Evolutionary conservation across 2,797 vertebrate species (phyloP), one percentile per base, ranked within the genome.

Genomic region (Pipistrellus pygmaeus): DNA sequence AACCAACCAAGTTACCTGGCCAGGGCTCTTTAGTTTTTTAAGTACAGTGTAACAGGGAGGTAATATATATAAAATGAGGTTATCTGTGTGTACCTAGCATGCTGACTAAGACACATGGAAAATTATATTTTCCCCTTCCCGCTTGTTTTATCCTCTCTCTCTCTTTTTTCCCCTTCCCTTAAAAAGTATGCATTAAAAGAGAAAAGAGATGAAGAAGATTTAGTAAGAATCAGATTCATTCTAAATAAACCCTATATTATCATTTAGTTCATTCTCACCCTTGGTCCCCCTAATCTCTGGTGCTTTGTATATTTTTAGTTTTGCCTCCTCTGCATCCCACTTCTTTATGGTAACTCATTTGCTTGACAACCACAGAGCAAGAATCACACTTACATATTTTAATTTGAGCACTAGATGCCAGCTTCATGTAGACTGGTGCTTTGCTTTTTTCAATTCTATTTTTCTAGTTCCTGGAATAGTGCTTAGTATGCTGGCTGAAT

Each of bases 151-250:
- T 72, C 46, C 41, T 57, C 6, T 75, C 0, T 41, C 4, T 41
- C 4, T 75, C 0, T 38, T 68, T 1, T 6, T 8, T 8, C 38
- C 38, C 41, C 23, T 75, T 83, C 3, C 15, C 23, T 73, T 44
- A 35, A 64, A 91, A 80, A 76, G 38, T 48, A 41, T 48, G 32
- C 12, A 91, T 25, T 6, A 71, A 88, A 77, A 69, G 68, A 90
- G 76, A 66, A 64, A 68, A 83, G n/a, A 44, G 51, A 68, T 88
- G 48, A 35, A 44, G 55, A 73, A 57, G 18, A 44, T 88, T 25
- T 62, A 25, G 9, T 71, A 78, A 73, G 38, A 72, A 86, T 73
- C 30, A 51, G 14, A 32, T 83, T 93, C 84, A 72, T 93, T 81
- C 48, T 72, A 23, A 87, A 84, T 48, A 73, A 89, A 80, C 6